A percentile compares a stretch with the other conserved stretches of the same genome.
phyloP scores from a whole-genome alignment of 1,140 invertebrate genomes.

The Pogonomyrmex barbatus region DNA sequence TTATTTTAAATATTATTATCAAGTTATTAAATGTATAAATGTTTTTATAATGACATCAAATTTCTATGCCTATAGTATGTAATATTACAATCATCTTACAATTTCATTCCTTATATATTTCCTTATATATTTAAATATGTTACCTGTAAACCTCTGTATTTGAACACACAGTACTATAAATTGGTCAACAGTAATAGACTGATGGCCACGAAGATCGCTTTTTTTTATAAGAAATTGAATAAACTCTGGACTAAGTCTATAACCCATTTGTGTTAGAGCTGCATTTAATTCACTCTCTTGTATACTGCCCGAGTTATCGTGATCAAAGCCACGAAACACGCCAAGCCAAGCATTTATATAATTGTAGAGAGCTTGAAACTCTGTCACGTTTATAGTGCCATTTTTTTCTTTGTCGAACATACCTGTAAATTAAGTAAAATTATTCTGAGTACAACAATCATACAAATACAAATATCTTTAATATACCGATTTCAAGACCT shows the following conservation, averaged over 20 bases:
- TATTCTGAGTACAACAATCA: too few relatives aligned
- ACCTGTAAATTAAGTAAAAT: slow-evolving; percentile 83
- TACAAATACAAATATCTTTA: too few relatives aligned
- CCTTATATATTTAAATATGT: not conserved
- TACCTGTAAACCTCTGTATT: slow-evolving; percentile 92
- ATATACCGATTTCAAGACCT: too few relatives aligned
- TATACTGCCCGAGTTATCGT: slow-evolving; percentile 93
- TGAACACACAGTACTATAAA: slow-evolving; percentile 96
- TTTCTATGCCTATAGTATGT: not conserved
- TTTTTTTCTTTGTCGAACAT: slow-evolving; percentile 95
- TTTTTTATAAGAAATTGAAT: slow-evolving; percentile 90
- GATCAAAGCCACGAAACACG: slow-evolving; percentile 93
- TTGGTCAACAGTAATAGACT: slow-evolving; percentile 92
- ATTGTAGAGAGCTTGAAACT: slow-evolving; percentile 95
- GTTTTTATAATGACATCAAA: slow-evolving; percentile 37
- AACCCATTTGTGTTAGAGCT: slow-evolving; percentile 96
- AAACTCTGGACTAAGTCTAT: slow-evolving; percentile 92
- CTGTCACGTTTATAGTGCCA: slow-evolving; percentile 94
- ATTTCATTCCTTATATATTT: not conserved
- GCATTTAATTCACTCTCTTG: slow-evolving; percentile 91
- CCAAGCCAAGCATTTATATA: slow-evolving; percentile 96
- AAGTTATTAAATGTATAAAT: slow-evolving; percentile 29
- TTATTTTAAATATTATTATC: slow-evolving; percentile 6
- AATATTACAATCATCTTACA: slow-evolving; percentile 12
- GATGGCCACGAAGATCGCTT: slow-evolving; percentile 88